Conservation (phyloP, 2,888 invertebrate species). For the Altica lythri region DNA sequence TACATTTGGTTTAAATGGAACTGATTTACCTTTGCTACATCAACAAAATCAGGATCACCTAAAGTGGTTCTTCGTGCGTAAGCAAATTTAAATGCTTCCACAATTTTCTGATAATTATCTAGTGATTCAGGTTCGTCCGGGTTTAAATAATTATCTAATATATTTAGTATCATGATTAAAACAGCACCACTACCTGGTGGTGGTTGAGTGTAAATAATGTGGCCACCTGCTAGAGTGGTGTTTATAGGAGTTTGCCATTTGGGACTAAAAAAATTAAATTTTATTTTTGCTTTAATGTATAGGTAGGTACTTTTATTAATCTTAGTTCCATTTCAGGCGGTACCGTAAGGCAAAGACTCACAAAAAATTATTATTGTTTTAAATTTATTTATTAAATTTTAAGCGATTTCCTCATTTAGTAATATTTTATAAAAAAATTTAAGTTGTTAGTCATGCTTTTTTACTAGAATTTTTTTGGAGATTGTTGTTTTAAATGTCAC, state of each 20-base stretch:
- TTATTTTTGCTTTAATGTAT: too few relatives aligned
- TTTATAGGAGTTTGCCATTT: conserved; percentile 69
- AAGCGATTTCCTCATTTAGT: too few relatives aligned
- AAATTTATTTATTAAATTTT: too few relatives aligned
- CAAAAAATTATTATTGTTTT: too few relatives aligned
- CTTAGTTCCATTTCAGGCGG: too few relatives aligned
- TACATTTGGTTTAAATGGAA: too few relatives aligned
- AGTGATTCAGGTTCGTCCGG: conserved; percentile 45
- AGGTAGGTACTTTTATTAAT: too few relatives aligned
- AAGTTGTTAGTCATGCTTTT: too few relatives aligned
- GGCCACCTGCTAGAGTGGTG: conserved; percentile 63
- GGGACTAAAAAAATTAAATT: conserved; percentile 61
- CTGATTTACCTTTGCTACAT: conserved; percentile 34
- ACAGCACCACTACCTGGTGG: conserved; percentile 84
- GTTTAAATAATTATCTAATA: conserved; percentile 65
- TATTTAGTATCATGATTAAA: conserved; percentile 79
- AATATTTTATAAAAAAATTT: too few relatives aligned
- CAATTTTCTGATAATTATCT: conserved; percentile 76
- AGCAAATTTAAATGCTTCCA: conserved; percentile 90
- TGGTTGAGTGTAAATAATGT: conserved; percentile 75
- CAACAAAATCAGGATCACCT: conserved; percentile 71
- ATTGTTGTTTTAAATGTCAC: too few relatives aligned
- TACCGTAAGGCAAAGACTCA: too few relatives aligned
- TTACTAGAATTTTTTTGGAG: too few relatives aligned
- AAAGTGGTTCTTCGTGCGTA: conserved; percentile 83